A percentile compares a stretch with the other conserved stretches of the same genome.
Evolutionary conservation across 2,113 vertebrate genomes (phyloP).

Genomic region (Cygnus atratus): DNA sequence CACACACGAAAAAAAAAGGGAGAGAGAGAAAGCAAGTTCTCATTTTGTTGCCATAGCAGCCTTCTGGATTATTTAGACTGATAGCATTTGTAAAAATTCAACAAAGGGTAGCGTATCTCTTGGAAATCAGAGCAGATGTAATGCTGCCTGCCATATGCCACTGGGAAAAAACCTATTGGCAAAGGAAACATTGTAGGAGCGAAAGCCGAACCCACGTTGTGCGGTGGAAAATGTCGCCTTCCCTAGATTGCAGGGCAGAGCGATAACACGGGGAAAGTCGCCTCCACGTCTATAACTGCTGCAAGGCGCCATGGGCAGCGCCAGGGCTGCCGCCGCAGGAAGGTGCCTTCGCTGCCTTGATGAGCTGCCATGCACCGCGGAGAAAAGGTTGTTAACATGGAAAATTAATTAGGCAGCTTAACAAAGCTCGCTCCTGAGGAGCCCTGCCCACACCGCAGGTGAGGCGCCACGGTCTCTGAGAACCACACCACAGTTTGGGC

Average conservation of each 20-base stretch:
- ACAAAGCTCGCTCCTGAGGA: not conserved
- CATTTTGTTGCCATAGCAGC: conserved; percentile 64
- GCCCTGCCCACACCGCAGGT: not conserved
- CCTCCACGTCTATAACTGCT: not conserved
- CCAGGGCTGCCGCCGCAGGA: not conserved
- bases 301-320: not conserved
- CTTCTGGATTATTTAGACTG: conserved; percentile 61
- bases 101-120: conserved; percentile 50
- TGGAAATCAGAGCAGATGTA: conserved; percentile 67
- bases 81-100: conserved; percentile 65
- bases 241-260: conserved; percentile 54
- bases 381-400: conserved; percentile 47
- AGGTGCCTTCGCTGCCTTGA: not conserved
- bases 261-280: conserved; percentile 26
- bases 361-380: not conserved
- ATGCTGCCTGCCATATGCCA: conserved; percentile 42
- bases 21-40: not conserved
- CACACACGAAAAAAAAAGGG: not conserved
- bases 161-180: conserved; percentile 34
- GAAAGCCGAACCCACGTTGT: conserved; percentile 35
- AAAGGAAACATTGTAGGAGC: conserved; percentile 30
- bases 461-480: not conserved
- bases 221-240: conserved; percentile 65
- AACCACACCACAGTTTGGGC: no score
- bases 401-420: conserved; percentile 46